Evolutionary conservation across 2,113 vertebrate species (phyloP), one percentile per base, ranked within the genome.

Genomic region (Thalassoma bifasciatum): DNA sequence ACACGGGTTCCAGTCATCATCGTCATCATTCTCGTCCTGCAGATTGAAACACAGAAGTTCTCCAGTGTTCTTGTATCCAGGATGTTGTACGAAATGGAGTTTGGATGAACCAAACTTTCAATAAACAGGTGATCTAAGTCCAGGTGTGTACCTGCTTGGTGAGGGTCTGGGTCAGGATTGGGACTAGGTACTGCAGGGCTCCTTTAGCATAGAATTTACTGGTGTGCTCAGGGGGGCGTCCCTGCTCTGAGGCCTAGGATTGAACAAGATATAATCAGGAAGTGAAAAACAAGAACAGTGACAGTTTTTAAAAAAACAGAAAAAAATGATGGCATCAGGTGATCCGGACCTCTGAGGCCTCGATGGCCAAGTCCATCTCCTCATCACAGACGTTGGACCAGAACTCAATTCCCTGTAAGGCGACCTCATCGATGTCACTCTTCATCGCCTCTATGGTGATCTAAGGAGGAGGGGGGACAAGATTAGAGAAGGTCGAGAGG

Each of bases 321-420:
- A 10, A 49, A 10, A 49, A n/a, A 2, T 3, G 46, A 21, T 9
- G 8, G 5, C 14, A 19, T 49, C 46, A 8, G 19, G 17, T n/a
- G 46, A n/a, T 9, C 3, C 58, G 14, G 42, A 99, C 98, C 95
- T 99, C 98, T 0, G 98, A 96, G 2, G 98, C 98, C 75, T 99
- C 98, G 21, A 99, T 99, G 77, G 98, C 97, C 88, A 99, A 83
- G 76, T 99, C 98, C 97, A 99, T 99, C 90, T 99, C 98, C 86
- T 99, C 98, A n/a, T 99, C 98, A 1, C 97, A 99, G 7, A 99
- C 98, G 3, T 99, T 99, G 66, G 98, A 99, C 98, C 98, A 99
- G 93, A 99, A 99, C 90, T 99, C 98, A 23, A 99, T 99, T 6
- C 98, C 98, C 88, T 99, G 98, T 1, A 99, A 93, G 60, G 98